Evolutionary conservation across 2,113 vertebrate species (phyloP), one percentile per base, ranked within the genome.

Genomic region (Burhinus bistriatus): DNA sequence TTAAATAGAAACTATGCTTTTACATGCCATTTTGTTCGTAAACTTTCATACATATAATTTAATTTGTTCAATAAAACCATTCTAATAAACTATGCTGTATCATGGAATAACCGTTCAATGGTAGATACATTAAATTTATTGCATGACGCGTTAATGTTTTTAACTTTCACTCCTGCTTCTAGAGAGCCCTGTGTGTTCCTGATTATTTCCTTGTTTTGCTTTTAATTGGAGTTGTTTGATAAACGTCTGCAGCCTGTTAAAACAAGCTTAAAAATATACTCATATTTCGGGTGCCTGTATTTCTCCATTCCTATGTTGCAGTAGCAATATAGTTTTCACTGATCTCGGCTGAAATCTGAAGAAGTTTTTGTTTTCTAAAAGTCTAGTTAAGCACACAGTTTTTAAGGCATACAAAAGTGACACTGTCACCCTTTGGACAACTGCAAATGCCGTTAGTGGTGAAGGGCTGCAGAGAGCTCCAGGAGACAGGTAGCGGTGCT

Each of bases 261-360:
- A 79, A 38, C 0, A 4, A 11, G 32, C 38, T 61, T n/a, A 52
- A 76, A 70, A 76, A 40, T 14, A 9, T 9, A 4, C 11, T 34
- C 2, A 4, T n/a, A 16, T 16, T 44, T 6, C 5, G 21, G 30
- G 26, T 8, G 54, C 17, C 23, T 38, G 29, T 29, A 6, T 11
- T 25, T 12, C n/a, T 52, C 21, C 12, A 1, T 4, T 9, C 29
- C 65, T 9, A 1, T 3, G 11, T 8, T 4, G 2, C 3, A 8
- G 15, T 1, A 9, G 5, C 2, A 3, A 0, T n/a, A 32, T 1
- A 15, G 45, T 8, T 65, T 10, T 18, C 75, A 52, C 49, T 14
- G 25, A 13, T 21, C 30, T 42, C 26, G 42, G 47, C 34, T 62
- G 44, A 16, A 45, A 51, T 12, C 29, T 44, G 47, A 34, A 22